Conservation (phyloP, 2,113 vertebrate genomes). For the Calypte anna region DNA sequence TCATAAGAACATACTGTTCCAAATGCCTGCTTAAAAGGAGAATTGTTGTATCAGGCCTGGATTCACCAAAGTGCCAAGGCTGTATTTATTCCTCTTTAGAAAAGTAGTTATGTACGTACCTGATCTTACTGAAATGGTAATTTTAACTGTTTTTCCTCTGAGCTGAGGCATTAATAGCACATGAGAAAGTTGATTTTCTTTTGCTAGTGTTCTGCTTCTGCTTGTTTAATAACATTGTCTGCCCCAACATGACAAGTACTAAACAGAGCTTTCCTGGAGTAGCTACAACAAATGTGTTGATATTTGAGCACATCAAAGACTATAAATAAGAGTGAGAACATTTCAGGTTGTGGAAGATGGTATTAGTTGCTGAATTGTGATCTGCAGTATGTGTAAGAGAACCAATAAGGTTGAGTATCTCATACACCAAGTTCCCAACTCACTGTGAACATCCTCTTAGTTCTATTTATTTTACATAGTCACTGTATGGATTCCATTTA, state of each 20-base stretch:
- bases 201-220: not conserved
- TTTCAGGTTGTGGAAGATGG: not conserved
- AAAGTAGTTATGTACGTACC: not conserved
- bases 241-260: not conserved
- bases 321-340: not conserved
- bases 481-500: not conserved
- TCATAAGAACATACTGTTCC: constrained; percentile 66
- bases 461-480: not conserved
- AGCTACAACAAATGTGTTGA: not conserved
- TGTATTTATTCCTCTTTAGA: constrained; percentile 17
- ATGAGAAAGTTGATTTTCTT: not conserved
- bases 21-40: constrained; percentile 4
- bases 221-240: not conserved
- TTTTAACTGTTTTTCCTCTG: not conserved
- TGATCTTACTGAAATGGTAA: not conserved
- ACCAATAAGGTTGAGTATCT: not conserved
- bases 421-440: not conserved
- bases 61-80: constrained; percentile 16
- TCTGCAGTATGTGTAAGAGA: not conserved
- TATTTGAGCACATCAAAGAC: not conserved
- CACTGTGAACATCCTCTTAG: not conserved
- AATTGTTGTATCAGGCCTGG: constrained; percentile 31
- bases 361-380: not conserved
- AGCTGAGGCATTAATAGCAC: not conserved
- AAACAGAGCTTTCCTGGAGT: not conserved